Conservation (phyloP, 2,888 invertebrate genomes). For the Glomeris marginata region DNA sequence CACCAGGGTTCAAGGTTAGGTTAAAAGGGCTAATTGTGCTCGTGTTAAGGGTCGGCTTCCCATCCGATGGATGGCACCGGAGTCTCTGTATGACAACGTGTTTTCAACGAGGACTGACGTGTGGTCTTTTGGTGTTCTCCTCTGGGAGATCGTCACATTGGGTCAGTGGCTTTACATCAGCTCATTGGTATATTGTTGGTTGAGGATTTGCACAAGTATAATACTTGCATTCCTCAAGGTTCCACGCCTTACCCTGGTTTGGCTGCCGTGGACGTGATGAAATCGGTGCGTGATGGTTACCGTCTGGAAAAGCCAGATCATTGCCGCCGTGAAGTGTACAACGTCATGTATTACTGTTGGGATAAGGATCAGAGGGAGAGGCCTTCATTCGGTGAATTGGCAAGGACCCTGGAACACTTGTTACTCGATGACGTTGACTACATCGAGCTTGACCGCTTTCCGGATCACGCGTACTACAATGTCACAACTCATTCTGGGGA, state of each 20-base stretch:
- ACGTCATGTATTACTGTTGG: constrained; percentile 95
- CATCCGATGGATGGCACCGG: constrained; percentile 90
- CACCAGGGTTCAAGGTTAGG: too few relatives aligned
- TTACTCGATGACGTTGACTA: constrained; percentile 83
- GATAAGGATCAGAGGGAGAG: constrained; percentile 65
- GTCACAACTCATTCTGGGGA: constrained; percentile 51
- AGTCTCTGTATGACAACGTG: constrained; percentile 83
- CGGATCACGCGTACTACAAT: constrained; percentile 67
- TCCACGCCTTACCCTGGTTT: constrained; percentile 90
- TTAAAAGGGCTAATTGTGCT: too few relatives aligned
- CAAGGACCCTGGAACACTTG: constrained; percentile 62
- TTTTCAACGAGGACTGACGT: constrained; percentile 89
- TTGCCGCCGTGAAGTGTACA: constrained; percentile 72
- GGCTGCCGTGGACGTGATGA: constrained; percentile 78
- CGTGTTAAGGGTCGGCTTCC: constrained; percentile 38
- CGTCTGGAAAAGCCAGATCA: constrained; percentile 85
- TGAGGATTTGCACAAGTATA: background rate
- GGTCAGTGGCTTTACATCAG: constrained; percentile 25
- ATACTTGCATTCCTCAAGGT: constrained; percentile 34
- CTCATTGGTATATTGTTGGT: background rate
- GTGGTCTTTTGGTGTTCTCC: constrained; percentile 87
- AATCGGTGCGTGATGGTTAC: constrained; percentile 73
- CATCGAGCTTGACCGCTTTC: constrained; percentile 79
- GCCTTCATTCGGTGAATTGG: constrained; percentile 70
- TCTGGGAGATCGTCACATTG: constrained; percentile 92